Percentiles rank a stretch among this genome's conserved stretches.
phyloP scores from a whole-genome alignment of 2,797 vertebrate species.

The Chloroceryle inda region DNA sequence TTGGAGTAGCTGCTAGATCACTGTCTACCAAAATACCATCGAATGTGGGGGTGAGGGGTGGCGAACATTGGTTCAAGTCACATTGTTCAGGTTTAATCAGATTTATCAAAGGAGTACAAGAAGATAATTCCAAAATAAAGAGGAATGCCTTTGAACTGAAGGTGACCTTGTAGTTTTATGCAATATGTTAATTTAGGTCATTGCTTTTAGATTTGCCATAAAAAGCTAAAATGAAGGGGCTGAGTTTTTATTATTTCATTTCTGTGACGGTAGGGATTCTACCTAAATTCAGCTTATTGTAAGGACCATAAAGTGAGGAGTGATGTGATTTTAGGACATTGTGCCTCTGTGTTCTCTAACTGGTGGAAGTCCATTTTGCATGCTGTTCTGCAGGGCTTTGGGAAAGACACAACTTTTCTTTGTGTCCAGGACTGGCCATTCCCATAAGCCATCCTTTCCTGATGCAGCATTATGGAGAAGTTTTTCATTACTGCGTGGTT shows the following conservation, averaged over 20 bases:
- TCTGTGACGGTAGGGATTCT: not conserved
- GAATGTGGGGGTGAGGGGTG: not conserved
- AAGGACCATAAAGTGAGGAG: not conserved
- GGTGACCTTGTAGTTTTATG: not conserved
- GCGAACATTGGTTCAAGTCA: not conserved
- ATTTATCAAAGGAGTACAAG: not conserved
- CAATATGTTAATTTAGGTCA: not conserved
- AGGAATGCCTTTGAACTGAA: not conserved
- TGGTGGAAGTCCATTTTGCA: not conserved
- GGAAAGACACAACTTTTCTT: not conserved
- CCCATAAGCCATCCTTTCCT: not conserved
- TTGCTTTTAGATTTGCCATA: not conserved
- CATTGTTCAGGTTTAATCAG: not conserved
- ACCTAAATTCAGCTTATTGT: not conserved
- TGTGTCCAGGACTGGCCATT: not conserved
- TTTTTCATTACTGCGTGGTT: not conserved
- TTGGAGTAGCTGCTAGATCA: not conserved
- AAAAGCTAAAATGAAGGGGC: not conserved
- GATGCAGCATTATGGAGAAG: not conserved
- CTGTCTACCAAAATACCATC: not conserved
- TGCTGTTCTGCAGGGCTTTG: not conserved
- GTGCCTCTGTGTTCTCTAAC: fast-evolving
- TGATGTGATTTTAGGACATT: not conserved
- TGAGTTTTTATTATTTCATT: not conserved
- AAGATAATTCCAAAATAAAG: not conserved